Evolutionary conservation across 2,113 vertebrate genomes (phyloP).

Genomic region (Etheostoma cragini): DNA sequence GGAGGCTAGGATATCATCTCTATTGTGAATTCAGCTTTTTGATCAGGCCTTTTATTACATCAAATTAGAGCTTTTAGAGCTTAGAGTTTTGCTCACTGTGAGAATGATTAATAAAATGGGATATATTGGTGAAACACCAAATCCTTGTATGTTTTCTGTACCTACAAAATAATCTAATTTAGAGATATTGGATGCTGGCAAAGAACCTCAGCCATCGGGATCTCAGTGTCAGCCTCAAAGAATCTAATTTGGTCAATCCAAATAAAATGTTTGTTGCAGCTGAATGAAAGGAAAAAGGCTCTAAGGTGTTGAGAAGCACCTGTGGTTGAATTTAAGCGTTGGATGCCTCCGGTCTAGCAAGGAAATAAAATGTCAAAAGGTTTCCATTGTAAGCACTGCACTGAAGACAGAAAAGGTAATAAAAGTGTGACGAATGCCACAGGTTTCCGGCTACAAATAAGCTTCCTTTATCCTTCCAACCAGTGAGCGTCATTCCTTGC

Average conservation of each 20-base stretch:
- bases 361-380: constrained; percentile 59
- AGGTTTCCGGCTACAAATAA: constrained; percentile 33
- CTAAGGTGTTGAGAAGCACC: constrained; percentile 11
- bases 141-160: neutral
- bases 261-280: constrained; percentile 44
- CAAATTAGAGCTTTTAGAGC: constrained; percentile 4
- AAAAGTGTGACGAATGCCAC: constrained; percentile 64
- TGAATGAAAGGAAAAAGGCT: constrained; percentile 15
- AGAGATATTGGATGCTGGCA: constrained; percentile 23
- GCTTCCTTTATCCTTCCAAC: constrained; percentile 22
- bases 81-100: constrained; percentile 24
- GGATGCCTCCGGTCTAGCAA: constrained; percentile 16
- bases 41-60: constrained; percentile 35
- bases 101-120: constrained; percentile 15
- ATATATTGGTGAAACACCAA: neutral
- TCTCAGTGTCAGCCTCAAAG: neutral
- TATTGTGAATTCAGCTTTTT: constrained; percentile 27
- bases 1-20: neutral
- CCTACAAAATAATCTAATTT: constrained; percentile 34
- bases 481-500: neutral
- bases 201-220: neutral
- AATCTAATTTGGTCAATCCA: constrained; percentile 43
- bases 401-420: constrained; percentile 49
- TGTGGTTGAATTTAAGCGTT: constrained; percentile 20
- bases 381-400: constrained; percentile 39